Evolutionary conservation across 2,888 invertebrate genomes (phyloP).

Genomic region (Xestobium rufovillosum): DNA sequence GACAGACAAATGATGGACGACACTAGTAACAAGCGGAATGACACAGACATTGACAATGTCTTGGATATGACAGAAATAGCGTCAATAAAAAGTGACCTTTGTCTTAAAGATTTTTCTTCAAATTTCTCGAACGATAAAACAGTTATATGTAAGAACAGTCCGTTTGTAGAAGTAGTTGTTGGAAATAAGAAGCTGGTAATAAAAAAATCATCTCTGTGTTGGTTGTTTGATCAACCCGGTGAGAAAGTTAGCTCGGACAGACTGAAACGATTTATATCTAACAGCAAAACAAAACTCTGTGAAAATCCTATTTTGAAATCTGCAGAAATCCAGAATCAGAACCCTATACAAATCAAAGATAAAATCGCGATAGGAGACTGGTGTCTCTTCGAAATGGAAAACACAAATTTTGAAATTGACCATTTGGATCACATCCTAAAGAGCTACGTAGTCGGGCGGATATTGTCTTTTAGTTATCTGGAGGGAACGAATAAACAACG

Average conservation of each 20-base stretch:
- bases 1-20: slow-evolving; percentile 2
- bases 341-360: slow-evolving; percentile 4
- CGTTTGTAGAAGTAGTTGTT: slow-evolving; percentile 1
- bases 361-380: slow-evolving; percentile 4
- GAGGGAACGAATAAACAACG: slow-evolving; percentile 2
- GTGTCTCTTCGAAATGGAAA: too few relatives aligned
- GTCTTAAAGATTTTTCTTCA: slow-evolving; percentile 2
- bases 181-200: too few relatives aligned
- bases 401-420: slow-evolving; percentile 1
- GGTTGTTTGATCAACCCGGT: slow-evolving; percentile 4
- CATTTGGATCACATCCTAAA: slow-evolving; percentile 4
- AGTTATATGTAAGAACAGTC: slow-evolving; percentile 1
- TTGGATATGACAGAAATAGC: slow-evolving; percentile 2
- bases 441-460: slow-evolving; percentile 2
- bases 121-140: slow-evolving; percentile 1
- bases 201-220: slow-evolving; percentile 4
- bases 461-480: slow-evolving; percentile 3
- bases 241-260: slow-evolving; percentile 4
- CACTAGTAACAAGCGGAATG: not conserved
- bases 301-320: slow-evolving; percentile 2
- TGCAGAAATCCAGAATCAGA: not conserved
- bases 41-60: slow-evolving; percentile 1
- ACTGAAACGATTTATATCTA: slow-evolving; percentile 3
- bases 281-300: slow-evolving; percentile 4
- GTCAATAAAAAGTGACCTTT: slow-evolving; percentile 2